Evolutionary conservation across 2,113 vertebrate species (phyloP).

Genomic region (Plestiodon gilberti): DNA sequence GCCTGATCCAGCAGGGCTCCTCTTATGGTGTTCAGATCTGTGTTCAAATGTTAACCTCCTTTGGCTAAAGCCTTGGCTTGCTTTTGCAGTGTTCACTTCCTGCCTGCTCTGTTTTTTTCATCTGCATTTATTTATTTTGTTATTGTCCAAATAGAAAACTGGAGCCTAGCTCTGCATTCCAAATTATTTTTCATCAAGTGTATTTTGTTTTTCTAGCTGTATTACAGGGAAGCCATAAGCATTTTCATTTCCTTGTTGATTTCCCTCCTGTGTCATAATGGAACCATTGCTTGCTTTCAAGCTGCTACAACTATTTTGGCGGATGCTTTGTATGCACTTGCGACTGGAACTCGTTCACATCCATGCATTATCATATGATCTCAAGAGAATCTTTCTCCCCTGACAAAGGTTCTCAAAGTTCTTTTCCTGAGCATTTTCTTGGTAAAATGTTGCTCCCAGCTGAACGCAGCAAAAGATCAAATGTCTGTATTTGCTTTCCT

Average conservation of each 20-base stretch:
- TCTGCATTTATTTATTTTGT: neutral
- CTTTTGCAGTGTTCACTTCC: neutral
- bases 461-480: conserved; percentile 15
- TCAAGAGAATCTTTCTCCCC: neutral
- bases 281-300: neutral
- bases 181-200: conserved; percentile 3
- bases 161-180: neutral
- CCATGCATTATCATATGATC: conserved; percentile 1
- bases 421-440: neutral
- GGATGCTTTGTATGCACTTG: conserved; percentile 1
- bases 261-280: conserved; percentile 9
- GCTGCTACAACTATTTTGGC: neutral
- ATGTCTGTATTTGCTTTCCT: neutral
- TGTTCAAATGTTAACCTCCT: neutral
- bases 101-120: neutral
- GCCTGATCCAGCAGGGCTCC: too few species aligned
- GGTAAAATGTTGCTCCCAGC: neutral
- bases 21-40: neutral
- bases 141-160: neutral
- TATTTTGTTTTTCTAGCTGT: neutral
- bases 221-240: neutral
- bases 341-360: neutral
- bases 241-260: neutral
- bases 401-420: neutral
- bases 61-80: neutral